Percentiles rank a stretch among this genome's conserved stretches.
These are phyloP conservation scores for Triplophysa tibetana DNA, from an alignment of 2,113 vertebrate species.

Conservation along the genomic window DNA sequence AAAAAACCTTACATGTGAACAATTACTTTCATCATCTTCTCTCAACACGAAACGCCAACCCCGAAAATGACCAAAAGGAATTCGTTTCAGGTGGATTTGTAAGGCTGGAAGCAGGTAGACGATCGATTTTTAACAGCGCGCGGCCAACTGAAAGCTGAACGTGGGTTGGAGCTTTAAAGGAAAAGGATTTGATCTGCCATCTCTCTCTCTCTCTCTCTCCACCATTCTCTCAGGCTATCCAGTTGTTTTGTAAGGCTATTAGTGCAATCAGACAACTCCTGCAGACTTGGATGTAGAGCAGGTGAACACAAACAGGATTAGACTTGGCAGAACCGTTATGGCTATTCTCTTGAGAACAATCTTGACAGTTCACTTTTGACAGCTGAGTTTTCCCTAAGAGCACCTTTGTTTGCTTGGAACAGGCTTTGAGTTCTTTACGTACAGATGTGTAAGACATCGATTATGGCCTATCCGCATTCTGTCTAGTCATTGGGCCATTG, in stretches of 20 bases:
- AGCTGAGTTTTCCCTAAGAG: conserved; percentile 22
- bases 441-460: conserved; percentile 29
- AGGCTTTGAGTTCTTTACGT: background rate
- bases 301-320: conserved; percentile 38
- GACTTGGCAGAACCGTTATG: conserved; percentile 32
- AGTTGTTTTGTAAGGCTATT: conserved; percentile 19
- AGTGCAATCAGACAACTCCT: conserved; percentile 37
- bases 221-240: conserved; percentile 29
- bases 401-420: conserved; percentile 34
- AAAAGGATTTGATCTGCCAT: conserved; percentile 11
- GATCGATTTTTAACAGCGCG: conserved; percentile 25
- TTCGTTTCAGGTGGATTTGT: conserved; percentile 28
- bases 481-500: conserved; percentile 26
- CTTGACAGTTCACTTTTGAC: conserved; percentile 48
- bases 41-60: conserved; percentile 13
- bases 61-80: conserved; percentile 27
- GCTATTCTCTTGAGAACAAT: conserved; percentile 17
- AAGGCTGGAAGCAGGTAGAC: conserved; percentile 19
- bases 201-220: conserved; percentile 28
- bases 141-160: background rate
- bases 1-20: conserved; percentile 3
- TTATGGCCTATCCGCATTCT: conserved; percentile 37
- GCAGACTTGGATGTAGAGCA: conserved; percentile 33
- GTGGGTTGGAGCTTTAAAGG: conserved; percentile 10
- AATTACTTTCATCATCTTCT: conserved; percentile 25